Evolutionary conservation across 2,888 invertebrate species (phyloP).

Genomic region (Melitaea athalia): DNA sequence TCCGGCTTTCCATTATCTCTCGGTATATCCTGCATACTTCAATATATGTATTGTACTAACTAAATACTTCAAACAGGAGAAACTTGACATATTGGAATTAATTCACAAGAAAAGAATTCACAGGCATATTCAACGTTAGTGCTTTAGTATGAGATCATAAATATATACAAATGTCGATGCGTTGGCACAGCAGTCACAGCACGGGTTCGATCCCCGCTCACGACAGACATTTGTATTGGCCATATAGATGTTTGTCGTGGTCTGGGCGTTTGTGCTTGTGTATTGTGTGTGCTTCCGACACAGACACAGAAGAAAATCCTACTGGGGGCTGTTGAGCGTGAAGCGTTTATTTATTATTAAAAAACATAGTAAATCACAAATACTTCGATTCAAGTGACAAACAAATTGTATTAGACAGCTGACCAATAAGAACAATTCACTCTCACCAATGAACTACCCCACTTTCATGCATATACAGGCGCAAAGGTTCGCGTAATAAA

Average conservation of each 20-base stretch:
- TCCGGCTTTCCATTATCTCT: background rate
- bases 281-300: too few relatives aligned
- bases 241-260: too few relatives aligned
- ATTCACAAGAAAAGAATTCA: background rate
- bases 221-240: too few relatives aligned
- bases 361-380: constrained; percentile 43
- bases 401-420: constrained; percentile 60
- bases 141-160: background rate
- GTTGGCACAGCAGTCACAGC: too few relatives aligned
- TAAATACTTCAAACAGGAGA: background rate
- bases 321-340: too few relatives aligned
- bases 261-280: too few relatives aligned
- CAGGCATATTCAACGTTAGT: background rate
- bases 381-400: constrained; percentile 50
- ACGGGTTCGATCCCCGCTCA: too few relatives aligned
- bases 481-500: constrained; percentile 55
- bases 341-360: too few relatives aligned
- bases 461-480: constrained; percentile 46
- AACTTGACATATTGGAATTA: background rate
- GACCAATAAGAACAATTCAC: constrained; percentile 64
- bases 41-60: background rate
- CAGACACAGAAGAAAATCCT: too few relatives aligned
- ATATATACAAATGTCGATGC: too few relatives aligned
- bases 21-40: background rate
- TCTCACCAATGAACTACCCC: constrained; percentile 51